Evolutionary conservation across 1,140 invertebrate species (phyloP), one percentile per base, ranked within the genome.

Genomic region (Drosophila repleta): DNA sequence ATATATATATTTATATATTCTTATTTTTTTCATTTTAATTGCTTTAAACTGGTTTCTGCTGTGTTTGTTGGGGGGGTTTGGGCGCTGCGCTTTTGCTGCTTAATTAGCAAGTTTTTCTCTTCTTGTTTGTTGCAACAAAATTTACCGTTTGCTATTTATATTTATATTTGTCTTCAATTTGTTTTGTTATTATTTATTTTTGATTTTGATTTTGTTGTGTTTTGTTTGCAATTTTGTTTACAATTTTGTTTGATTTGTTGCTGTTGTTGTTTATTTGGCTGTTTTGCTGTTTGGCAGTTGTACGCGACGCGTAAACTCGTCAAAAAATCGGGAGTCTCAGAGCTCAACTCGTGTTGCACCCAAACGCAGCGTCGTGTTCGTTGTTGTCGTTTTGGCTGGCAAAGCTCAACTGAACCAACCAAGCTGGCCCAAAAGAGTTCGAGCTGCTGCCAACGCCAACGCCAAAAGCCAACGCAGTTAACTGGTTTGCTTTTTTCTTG

Each of bases 341-440:
- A 76, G 69, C 75, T 63, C 63, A 72, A 73, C 51, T 65, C 61
- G 74, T 76, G 55, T 79, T 74, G 67, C 75, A 76, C 60, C 55
- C 80, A 79, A 35, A 64, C 79, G 72, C 80, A 84, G 76, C 81
- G 78, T 65, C 79, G 67, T 53, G 26, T 53, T 75, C 68, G 73
- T 75, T 72, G 61, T 75, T 53, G 51, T 77, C 77, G 73, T 76
- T 83, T 81, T 29, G 81, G 70, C 77, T 81, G 82, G 61, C 82
- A 87, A 82, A 85, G 82, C 82, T 87, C 67, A 85, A 85, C 82
- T 85, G 67, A 84, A 77, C n/a, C n/a, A n/a, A 73, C 41, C 65
- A 55, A 61, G 41, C 49, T 69, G 58, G 35, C 45, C 45, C 53
- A 66, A 64, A 35, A 35, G 39, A 71, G 56, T 65, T 66, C 11